Evolutionary conservation across 2,113 vertebrate genomes (phyloP).

Genomic region (Microtus ochrogaster): DNA sequence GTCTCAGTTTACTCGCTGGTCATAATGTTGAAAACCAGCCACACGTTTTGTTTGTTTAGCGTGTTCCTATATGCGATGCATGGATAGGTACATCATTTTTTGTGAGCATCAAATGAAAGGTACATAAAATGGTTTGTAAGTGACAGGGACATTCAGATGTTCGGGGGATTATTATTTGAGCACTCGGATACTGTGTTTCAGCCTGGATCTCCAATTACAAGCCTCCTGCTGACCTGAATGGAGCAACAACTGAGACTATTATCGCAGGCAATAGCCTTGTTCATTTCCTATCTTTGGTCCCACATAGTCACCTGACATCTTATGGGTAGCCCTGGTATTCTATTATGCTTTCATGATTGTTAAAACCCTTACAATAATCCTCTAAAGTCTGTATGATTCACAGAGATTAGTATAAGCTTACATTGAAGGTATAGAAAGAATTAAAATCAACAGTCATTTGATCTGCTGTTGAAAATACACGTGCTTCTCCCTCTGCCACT

Average conservation of each 20-base stretch:
- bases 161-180: background rate
- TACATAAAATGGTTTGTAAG: background rate
- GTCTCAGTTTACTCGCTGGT: background rate
- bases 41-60: background rate
- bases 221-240: background rate
- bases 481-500: background rate
- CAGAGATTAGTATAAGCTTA: background rate
- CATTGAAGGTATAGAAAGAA: background rate
- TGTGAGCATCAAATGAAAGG: conserved; percentile 13
- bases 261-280: background rate
- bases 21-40: background rate
- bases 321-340: background rate
- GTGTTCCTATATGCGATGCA: background rate
- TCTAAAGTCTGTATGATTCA: background rate
- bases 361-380: background rate
- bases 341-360: background rate
- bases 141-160: background rate
- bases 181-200: background rate
- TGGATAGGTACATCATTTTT: background rate
- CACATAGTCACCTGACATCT: background rate
- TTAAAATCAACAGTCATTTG: background rate
- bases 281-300: background rate
- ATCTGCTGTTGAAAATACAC: conserved; percentile 3
- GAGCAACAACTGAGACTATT: background rate
- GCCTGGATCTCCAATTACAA: background rate